Evolutionary conservation across 1,140 invertebrate genomes (phyloP), one percentile per base, ranked within the genome.

Genomic region (Chlorops oryzae): DNA sequence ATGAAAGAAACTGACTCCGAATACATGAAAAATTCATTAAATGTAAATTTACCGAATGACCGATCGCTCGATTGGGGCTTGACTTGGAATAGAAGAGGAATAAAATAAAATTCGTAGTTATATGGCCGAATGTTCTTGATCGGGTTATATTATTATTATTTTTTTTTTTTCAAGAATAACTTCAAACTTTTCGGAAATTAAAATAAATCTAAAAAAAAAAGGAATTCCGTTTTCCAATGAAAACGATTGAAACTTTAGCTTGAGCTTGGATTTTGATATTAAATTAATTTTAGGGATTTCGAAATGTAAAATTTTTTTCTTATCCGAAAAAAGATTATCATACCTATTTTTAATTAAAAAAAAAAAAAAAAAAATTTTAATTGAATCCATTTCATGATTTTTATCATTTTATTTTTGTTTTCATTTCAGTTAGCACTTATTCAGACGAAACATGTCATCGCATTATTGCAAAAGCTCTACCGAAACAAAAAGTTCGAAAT

Each of bases 401-500:
- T 46, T 34, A 22, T 12, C 12, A 32, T 13, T 22, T 24, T 24
- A n/a, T 24, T 21, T 25, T 47, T 42, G 21, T 24, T 50, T 22
- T 41, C 46, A 34, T 83, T 85, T 60, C 73, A 88, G 84, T 73
- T 89, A 57, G 87, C 86, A 17, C 70, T 88, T 20, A 86, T 87
- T 65, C 87, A 89, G 74, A 89, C 87, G 7, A 80, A 79, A 67
- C 76, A 83, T 78, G 86, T 89, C 2, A 86, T 88, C 59, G 77
- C 80, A 47, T 74, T 78, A 48, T 70, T 88, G 42, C 81, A 86
- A 71, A 77, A 86, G 59, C 53, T 81, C 34, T 73, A 86, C 72
- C 81, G 81, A 3, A 77, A 82, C 40, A 81, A 80, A 57, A 78
- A 82, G 63, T 89, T 88, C 68, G 81, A 84, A 73, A 83, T 88